Conservation (phyloP, 2,113 vertebrate genomes). For the Turnix velox region DNA sequence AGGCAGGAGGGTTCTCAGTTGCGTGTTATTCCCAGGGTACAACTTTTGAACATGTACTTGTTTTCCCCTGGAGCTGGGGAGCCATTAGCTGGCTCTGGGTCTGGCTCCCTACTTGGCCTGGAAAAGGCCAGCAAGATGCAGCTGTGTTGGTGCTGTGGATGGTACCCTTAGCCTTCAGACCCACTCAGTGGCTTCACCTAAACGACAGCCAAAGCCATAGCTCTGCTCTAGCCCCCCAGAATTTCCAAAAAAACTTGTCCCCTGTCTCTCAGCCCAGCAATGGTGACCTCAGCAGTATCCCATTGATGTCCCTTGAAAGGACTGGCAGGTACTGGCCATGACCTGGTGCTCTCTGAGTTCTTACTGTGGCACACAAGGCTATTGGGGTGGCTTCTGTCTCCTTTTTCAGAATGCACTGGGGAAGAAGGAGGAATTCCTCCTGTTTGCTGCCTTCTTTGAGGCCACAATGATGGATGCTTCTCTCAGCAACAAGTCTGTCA, state of each 20-base stretch:
- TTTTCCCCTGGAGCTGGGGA: background rate
- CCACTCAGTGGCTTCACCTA: background rate
- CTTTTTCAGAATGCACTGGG: conserved; percentile 78
- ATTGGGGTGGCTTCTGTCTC: background rate
- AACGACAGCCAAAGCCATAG: background rate
- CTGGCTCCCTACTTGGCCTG: background rate
- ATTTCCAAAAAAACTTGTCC: background rate
- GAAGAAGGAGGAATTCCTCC: conserved; percentile 84
- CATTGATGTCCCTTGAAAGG: background rate
- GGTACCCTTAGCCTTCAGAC: background rate
- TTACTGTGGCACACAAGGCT: background rate
- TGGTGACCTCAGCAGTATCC: background rate
- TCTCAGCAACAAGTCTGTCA: conserved; percentile 77
- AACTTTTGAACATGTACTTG: background rate
- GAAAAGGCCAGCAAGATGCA: background rate
- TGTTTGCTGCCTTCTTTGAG: conserved; percentile 89
- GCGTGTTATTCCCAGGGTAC: background rate
- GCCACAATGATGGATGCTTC: conserved; percentile 88
- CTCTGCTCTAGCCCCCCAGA: background rate
- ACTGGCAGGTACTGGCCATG: background rate
- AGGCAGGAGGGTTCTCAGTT: accelerated
- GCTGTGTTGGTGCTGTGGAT: background rate
- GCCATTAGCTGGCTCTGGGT: background rate
- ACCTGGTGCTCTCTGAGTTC: background rate
- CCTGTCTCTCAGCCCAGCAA: background rate